phyloP scores from a whole-genome alignment of 1,140 invertebrate genomes.

The Drosophila nebulosa region DNA sequence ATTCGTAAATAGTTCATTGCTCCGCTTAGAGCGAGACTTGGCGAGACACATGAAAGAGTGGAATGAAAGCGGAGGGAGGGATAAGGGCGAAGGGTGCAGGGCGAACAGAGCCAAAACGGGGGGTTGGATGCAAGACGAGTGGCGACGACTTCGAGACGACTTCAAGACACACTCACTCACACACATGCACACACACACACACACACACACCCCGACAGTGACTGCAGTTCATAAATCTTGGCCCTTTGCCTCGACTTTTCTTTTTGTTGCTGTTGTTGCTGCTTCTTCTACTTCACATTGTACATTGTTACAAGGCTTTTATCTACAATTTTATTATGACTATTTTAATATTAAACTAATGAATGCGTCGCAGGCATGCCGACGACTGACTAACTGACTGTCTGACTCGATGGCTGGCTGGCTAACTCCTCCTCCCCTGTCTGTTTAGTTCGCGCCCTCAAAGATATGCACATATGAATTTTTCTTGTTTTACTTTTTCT shows the following conservation, averaged over 20 bases:
- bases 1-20: conserved; percentile 76
- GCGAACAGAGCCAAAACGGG: neutral
- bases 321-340: conserved; percentile 75
- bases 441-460: conserved; percentile 26
- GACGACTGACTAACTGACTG: conserved; percentile 45
- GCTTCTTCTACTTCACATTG: conserved; percentile 3
- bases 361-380: conserved; percentile 69
- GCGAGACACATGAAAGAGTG: conserved; percentile 6
- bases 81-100: conserved; percentile 2
- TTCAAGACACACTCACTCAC: conserved; percentile 35
- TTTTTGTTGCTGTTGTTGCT: conserved; percentile 7
- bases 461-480: conserved; percentile 21
- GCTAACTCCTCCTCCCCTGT: neutral
- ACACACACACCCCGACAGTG: conserved; percentile 17
- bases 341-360: conserved; percentile 78
- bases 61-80: neutral
- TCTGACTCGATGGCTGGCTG: conserved; percentile 25
- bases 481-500: conserved; percentile 5
- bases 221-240: conserved; percentile 74
- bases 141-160: conserved; percentile 43
- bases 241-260: conserved; percentile 41
- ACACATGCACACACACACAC: conserved; percentile 12
- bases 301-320: conserved; percentile 63
- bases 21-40: conserved; percentile 55
- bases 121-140: conserved; percentile 18